Evolutionary conservation across 1,140 invertebrate genomes (phyloP), one percentile per base, ranked within the genome.

Genomic region (Eueides isabella): DNA sequence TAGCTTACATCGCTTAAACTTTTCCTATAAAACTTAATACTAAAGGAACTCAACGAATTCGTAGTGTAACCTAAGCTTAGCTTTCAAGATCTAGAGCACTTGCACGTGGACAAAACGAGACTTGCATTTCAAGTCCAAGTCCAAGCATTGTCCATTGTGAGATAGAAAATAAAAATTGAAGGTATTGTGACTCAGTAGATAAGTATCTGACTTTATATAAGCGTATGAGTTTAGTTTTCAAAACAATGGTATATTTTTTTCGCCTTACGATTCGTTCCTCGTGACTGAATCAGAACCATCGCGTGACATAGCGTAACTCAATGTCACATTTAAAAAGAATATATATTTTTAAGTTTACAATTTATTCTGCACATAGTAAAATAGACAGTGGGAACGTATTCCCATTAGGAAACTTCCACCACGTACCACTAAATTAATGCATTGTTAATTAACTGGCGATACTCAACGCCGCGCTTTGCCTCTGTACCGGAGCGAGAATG

Each of bases 121-220:
- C 66, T 28, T 44, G 66, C 66, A 68, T 68, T 68, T 68, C 35
- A 55, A 68, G 26, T 68, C 16, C 28, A 44, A 68, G 26, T 68
- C 16, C 28, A 44, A 68, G 38, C 29, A 68, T 55, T 68, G 38
- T 55, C 66, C 41, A 26, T 55, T 68, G 48, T 23, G 23, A 12
- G n/a, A 55, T 14, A 26, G 48, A 26, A 55, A 55, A 55, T 55
- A 55, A 23, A 55, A 55, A 55, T 55, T 55, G 9, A 26, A 4
- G 23, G 2, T 26, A 26, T 1, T 1, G 0, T 55, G 5, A n/a
- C 19, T 19, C 9, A 55, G 23, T 55, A 9, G 48, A 4, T 2
- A 0, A 23, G 2, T 26, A 3, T 1, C 2, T 55, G 44, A 23
- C 0, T 7, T 19, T 19, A 7, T 12, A 26, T 44, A 9, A 44